phyloP scores from a whole-genome alignment of 1,140 invertebrate species.

The Heliconius hermathena region DNA sequence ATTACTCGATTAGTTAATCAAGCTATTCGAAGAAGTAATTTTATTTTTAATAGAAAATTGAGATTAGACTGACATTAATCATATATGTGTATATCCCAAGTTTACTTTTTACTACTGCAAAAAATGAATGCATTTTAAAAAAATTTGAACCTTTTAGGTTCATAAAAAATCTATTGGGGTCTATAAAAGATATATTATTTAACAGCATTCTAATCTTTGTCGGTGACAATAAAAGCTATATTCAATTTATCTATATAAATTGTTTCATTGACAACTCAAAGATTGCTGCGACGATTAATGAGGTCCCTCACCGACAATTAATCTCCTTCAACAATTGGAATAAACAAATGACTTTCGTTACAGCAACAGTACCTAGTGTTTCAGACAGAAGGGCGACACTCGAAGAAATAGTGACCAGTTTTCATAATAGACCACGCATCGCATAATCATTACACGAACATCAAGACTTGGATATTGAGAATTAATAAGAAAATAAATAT shows the following conservation, averaged over 20 bases:
- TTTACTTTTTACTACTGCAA: too few species aligned
- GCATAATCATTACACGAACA: constrained; percentile 96
- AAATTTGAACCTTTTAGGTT: too few species aligned
- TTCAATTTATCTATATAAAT: constrained; percentile 16
- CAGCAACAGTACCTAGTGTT: constrained; percentile 94
- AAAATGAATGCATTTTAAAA: too few species aligned
- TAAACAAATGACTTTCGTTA: constrained; percentile 52
- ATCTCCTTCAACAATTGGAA: constrained; percentile 28
- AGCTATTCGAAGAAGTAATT: too few species aligned
- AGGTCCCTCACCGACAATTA: constrained; percentile 18
- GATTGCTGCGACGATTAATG: constrained; percentile 24
- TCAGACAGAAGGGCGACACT: constrained; percentile 95
- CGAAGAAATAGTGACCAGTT: constrained; percentile 96
- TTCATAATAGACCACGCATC: constrained; percentile 97
- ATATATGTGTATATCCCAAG: too few species aligned
- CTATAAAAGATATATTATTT: background rate
- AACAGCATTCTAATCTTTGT: background rate
- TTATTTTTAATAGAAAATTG: background rate
- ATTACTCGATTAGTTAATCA: too few species aligned
- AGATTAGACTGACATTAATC: too few species aligned
- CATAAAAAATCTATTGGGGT: too few species aligned
- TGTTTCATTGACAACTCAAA: constrained; percentile 24
- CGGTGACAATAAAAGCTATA: background rate
- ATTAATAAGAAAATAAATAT: constrained; percentile 98
- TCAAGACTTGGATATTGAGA: constrained; percentile 97